Base-by-base conservation (phyloP, 2,113 vertebrate species). In the Colossoma macropomum region DNA sequence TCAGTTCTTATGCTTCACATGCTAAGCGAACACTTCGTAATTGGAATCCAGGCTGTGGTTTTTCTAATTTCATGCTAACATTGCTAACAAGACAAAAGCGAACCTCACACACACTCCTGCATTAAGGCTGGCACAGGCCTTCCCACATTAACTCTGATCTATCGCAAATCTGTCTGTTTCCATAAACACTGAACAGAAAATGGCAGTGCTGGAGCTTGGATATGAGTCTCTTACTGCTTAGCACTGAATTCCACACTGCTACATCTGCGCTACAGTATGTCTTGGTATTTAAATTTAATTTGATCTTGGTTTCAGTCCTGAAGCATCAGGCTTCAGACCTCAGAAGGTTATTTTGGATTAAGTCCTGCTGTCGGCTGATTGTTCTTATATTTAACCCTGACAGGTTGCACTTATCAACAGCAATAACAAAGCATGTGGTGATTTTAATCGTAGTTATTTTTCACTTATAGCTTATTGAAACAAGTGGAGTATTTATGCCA, bases 301-400 rank as follows among this genome's bases (percentile, higher is more conserved):
- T 90, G 66, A 86, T 50, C 12, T 13, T 87, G 88, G 90, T 92
- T 90, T 91, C 88, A 90, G 89, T 90, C 80, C 89, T 16, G 45
- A 63, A 79, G 81, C 88, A 86, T 92, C 90, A 90, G 34, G 90
- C 87, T 91, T 90, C 87, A 90, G 89, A 90, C 88, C 88, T 85
- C 80, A 68, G 78, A 88, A 90, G 88, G 82, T 85, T 85, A 80
- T 65, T 86, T 84, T 92, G 86, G 89, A 91, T 87, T 86, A 78
- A 80, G 71, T 87, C 83, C 73, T 66, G 87, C 85, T 82, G 87
- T 86, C 86, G 90, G 87, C 87, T 89, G 81, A 89, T 82, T 81
- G 82, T 74, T 73, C 54, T 75, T 75, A 41, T 70, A 16, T 66
- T 75, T 82, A 69, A 56, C 30, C 32, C 52, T 19, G 1, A 56